Evolutionary conservation across 2,797 vertebrate genomes (phyloP), one percentile per base, ranked within the genome.

Genomic region (Microctenopoma steveboyesi): DNA sequence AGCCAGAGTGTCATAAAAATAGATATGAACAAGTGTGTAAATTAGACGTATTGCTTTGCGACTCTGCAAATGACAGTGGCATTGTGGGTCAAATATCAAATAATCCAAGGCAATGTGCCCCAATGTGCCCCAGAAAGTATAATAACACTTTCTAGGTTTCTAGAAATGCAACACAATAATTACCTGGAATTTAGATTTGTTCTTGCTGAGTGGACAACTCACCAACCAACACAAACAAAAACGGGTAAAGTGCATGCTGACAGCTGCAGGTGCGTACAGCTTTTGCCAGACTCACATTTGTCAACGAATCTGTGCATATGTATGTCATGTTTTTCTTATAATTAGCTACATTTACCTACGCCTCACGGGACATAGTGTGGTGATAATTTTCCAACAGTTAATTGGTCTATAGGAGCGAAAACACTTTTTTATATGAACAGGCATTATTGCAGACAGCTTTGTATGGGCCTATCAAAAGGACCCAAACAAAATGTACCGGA

Each of bases 401-500:
- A 50, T 14, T 0, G 45, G 42, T 8, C 35, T 39, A 1, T 12
- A 5, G 1, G 3, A 27, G 6, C 1, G 1, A 58, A 68, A 46
- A 16, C 5, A 3, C 33, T 0, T 11, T 1, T 1, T 39, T 73
- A 1, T 69, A 0, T 22, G 1, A 25, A 43, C 89, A 87, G 92
- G 93, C 91, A 86, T 62, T 28, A 6, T 4, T 18, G 33, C 0
- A 39, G 78, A 56, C 74, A 6, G 0, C 86, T 81, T 76, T 18
- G 5, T 4, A 0, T 0, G 4, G 68, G 71, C 49, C 69, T 42
- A 7, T 30, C 13, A 1, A 37, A 46, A 90, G 87, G 92, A 90
- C 91, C 91, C 82, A 79, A 86, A 91, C 68, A 87, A 69, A 43
- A 80, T 59, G 39, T 69, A 80, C 86, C 86, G 90, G 91, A 92